A percentile compares a stretch with the other conserved stretches of the same genome.
Evolutionary conservation across 2,113 vertebrate genomes (phyloP).

Genomic region (Datnioides undecimradiatus): DNA sequence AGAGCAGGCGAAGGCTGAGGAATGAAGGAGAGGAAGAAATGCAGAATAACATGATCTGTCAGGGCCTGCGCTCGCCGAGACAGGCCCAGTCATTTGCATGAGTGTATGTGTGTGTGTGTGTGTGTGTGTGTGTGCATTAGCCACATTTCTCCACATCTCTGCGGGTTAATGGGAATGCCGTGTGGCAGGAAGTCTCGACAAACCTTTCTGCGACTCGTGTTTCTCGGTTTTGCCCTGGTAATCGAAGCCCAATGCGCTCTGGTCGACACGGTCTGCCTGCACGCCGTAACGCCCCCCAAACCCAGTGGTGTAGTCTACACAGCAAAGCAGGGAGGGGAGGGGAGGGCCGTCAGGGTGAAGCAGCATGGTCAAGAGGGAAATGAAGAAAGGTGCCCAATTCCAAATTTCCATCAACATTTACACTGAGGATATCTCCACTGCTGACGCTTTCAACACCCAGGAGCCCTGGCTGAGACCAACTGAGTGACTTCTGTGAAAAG

Average conservation of each 20-base stretch:
- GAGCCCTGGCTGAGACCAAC: no score
- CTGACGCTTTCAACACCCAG: not conserved
- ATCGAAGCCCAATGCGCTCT: conserved; percentile 94
- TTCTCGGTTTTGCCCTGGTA: conserved; percentile 96
- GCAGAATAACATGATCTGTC: conserved; percentile 13
- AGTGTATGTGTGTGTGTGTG: not conserved
- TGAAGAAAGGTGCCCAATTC: conserved; percentile 46
- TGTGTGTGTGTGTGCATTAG: not conserved
- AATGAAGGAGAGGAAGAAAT: conserved; percentile 36
- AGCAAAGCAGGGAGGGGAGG: conserved; percentile 57
- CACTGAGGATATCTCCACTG: not conserved
- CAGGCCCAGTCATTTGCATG: not conserved
- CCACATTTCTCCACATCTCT: not conserved
- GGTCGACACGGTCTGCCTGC: conserved; percentile 89
- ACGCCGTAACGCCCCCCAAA: conserved; percentile 84
- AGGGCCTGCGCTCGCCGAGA: conserved; percentile 13
- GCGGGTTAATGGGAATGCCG: not conserved
- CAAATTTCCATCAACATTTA: not conserved
- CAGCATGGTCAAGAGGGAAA: no score
- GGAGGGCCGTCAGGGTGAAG: conserved; percentile 55
- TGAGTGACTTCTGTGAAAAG: no score
- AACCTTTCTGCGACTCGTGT: conserved; percentile 97
- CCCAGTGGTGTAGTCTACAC: conserved; percentile 85
- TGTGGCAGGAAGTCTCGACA: conserved; percentile 24
- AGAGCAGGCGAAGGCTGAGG: conserved; percentile 11